Evolutionary conservation across 2,888 invertebrate genomes (phyloP).

Genomic region (Synergus japonicus): DNA sequence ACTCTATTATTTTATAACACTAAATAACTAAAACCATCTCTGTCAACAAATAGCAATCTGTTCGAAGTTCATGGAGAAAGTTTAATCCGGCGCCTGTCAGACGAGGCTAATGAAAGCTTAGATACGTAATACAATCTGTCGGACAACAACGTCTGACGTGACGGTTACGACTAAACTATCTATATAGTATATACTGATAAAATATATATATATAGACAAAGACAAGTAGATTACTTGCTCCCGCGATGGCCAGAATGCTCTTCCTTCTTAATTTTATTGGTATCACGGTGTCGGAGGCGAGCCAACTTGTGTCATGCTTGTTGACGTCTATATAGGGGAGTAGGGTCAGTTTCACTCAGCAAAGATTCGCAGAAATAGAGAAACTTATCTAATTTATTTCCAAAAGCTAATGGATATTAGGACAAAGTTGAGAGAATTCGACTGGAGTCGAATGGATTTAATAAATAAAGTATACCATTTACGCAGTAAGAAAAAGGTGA

Average conservation of each 20-base stretch:
- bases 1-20: background rate
- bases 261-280: conserved; percentile 58
- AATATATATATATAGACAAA: conserved; percentile 47
- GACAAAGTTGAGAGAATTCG: too few relatives aligned
- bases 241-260: conserved; percentile 50
- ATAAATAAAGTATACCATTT: too few relatives aligned
- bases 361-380: too few relatives aligned
- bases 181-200: background rate
- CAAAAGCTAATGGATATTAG: too few relatives aligned
- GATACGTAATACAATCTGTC: conserved; percentile 69
- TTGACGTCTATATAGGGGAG: background rate
- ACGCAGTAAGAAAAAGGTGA: too few relatives aligned
- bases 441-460: too few relatives aligned
- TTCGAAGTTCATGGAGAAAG: conserved; percentile 54
- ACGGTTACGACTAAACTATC: conserved; percentile 65
- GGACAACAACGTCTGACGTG: conserved; percentile 66
- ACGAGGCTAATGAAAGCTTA: conserved; percentile 72
- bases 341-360: background rate
- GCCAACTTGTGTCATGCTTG: background rate
- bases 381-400: too few relatives aligned
- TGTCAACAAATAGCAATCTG: conserved; percentile 40
- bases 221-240: conserved; percentile 67
- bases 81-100: conserved; percentile 70
- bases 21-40: background rate
- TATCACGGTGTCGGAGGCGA: background rate